phyloP scores from a whole-genome alignment of 2,888 invertebrate genomes.

The Pyrochroa serraticornis region DNA sequence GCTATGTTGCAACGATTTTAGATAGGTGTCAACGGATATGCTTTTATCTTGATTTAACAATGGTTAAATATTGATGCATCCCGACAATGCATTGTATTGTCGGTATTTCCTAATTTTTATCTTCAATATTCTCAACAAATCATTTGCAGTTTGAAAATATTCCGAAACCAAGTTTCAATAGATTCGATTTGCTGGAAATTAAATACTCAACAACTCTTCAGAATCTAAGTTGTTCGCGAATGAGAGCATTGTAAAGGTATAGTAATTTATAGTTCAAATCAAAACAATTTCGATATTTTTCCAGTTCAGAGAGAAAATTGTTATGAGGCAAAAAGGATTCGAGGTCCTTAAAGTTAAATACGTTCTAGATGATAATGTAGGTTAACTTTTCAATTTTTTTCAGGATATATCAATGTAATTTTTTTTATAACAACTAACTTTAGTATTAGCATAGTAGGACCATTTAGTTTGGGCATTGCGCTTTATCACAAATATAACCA shows the following conservation, averaged over 20 bases:
- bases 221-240: constrained; percentile 79
- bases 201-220: constrained; percentile 71
- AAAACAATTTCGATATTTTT: constrained; percentile 9
- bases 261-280: constrained; percentile 5
- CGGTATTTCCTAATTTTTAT: constrained; percentile 62
- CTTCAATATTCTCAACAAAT: constrained; percentile 4
- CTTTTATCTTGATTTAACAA: constrained; percentile 95
- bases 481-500: constrained; percentile 81
- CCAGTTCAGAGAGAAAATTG: constrained; percentile 57
- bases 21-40: constrained; percentile 93
- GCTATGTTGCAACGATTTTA: constrained; percentile 55
- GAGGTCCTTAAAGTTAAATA: constrained; percentile 78
- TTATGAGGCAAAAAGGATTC: constrained; percentile 56
- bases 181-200: constrained; percentile 94
- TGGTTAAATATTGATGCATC: constrained; percentile 92
- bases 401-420: neutral
- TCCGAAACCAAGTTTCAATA: constrained; percentile 93
- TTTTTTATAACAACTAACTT: constrained; percentile 80
- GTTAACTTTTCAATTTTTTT: constrained; percentile 35
- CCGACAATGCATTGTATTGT: constrained; percentile 90
- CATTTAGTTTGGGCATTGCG: constrained; percentile 86
- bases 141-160: constrained; percentile 60
- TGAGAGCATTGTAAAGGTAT: constrained; percentile 56
- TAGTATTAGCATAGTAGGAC: constrained; percentile 85
- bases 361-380: constrained; percentile 87